A percentile compares a stretch with the other conserved stretches of the same genome.
Conservation (phyloP, 92 coral and sea anemone genomes). For the Phenganax marumi region DNA sequence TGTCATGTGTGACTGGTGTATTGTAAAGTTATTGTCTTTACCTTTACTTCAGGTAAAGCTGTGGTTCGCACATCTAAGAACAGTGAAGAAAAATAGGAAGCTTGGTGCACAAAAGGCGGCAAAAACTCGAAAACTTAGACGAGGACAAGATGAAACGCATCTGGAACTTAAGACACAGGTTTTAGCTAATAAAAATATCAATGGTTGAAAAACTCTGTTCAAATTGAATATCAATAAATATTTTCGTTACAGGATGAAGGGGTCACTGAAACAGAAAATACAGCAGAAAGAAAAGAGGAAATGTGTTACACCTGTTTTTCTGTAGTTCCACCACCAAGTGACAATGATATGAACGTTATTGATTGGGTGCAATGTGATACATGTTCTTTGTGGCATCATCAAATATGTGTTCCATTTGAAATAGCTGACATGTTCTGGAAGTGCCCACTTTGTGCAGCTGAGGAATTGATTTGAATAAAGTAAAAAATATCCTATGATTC, state of each 20-base stretch:
- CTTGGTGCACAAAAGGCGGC: slow-evolving; percentile 24
- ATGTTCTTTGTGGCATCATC: slow-evolving; percentile 44
- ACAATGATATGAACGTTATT: too few species aligned
- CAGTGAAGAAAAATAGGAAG: slow-evolving; percentile 13
- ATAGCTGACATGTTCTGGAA: slow-evolving; percentile 11
- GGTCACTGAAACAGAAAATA: too few species aligned
- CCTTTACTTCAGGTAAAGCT: neutral
- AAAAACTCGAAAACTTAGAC: neutral
- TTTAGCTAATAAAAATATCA: neutral
- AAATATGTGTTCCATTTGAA: slow-evolving; percentile 7
- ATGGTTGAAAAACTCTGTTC: neutral
- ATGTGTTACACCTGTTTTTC: slow-evolving; percentile 32
- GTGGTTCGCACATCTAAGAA: neutral
- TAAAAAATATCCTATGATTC: too few species aligned
- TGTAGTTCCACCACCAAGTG: slow-evolving; percentile 43
- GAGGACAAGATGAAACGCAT: neutral
- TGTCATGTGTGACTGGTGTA: neutral
- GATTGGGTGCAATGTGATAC: slow-evolving; percentile 43
- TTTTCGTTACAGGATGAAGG: neutral
- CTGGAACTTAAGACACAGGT: neutral
- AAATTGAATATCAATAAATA: neutral
- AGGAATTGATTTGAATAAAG: slow-evolving; percentile 1
- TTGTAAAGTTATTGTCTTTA: neutral
- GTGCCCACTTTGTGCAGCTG: slow-evolving; percentile 17
- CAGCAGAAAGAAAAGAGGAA: neutral